Evolutionary conservation across 2,113 vertebrate genomes (phyloP).

Genomic region (Rhinoderma darwinii): DNA sequence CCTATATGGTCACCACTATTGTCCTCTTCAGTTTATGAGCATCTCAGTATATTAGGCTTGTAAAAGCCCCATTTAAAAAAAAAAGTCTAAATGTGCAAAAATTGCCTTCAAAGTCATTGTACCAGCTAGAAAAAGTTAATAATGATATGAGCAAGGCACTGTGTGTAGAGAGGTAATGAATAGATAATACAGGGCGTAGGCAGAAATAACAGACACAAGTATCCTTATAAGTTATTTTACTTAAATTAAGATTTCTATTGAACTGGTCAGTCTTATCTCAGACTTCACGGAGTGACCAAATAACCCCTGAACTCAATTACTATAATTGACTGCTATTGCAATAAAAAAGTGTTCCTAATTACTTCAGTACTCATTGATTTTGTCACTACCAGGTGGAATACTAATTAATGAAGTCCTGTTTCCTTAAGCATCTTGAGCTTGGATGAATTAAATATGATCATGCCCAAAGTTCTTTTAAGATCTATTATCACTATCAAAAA

Average conservation of each 20-base stretch:
- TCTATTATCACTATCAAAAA: background rate
- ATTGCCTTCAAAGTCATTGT: too few species aligned
- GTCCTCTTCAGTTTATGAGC: too few species aligned
- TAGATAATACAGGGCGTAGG: background rate
- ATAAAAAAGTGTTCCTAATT: constrained; percentile 38
- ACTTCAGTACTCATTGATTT: constrained; percentile 39
- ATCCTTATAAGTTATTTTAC: constrained; percentile 1
- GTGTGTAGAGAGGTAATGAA: background rate
- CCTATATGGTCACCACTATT: too few species aligned
- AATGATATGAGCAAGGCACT: background rate
- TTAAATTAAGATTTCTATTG: constrained; percentile 23
- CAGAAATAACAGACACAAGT: background rate
- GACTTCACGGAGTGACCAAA: constrained; percentile 12
- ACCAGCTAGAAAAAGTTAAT: too few species aligned
- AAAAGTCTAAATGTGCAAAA: too few species aligned
- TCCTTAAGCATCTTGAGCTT: constrained; percentile 12
- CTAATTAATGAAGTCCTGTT: constrained; percentile 30
- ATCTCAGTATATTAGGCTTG: too few species aligned
- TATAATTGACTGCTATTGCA: constrained; percentile 42
- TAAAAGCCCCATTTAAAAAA: too few species aligned
- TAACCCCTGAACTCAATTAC: constrained; percentile 46
- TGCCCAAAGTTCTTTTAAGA: constrained; percentile 4
- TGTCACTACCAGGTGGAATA: constrained; percentile 36
- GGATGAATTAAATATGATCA: constrained; percentile 34
- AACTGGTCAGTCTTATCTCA: constrained; percentile 47